These are phyloP conservation scores for Notospermus geniculatus DNA, from an alignment of 1,140 invertebrate genomes.

Conservation along the genomic window DNA sequence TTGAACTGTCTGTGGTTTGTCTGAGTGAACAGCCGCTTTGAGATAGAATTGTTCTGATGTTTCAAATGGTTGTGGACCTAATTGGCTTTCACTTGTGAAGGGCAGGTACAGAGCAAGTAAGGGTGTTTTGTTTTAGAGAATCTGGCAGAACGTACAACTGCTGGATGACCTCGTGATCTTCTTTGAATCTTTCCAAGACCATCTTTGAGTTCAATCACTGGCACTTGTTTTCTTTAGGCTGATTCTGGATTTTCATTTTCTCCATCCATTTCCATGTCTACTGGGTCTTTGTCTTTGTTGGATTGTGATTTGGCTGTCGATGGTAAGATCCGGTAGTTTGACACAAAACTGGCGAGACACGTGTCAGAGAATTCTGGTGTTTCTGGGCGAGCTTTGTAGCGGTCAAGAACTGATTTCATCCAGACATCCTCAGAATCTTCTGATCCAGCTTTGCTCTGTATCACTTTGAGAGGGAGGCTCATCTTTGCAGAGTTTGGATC, in stretches of 20 bases:
- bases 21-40: conserved; percentile 10
- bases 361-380: conserved; percentile 13
- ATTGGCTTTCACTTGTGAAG: conserved; percentile 15
- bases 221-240: too few species aligned
- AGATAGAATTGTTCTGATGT: conserved; percentile 18
- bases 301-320: conserved; percentile 9
- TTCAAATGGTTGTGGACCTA: conserved; percentile 20
- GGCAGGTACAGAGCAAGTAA: conserved; percentile 18
- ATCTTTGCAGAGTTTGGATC: background rate
- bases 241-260: too few species aligned
- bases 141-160: conserved; percentile 16
- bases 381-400: conserved; percentile 15
- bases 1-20: background rate
- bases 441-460: background rate
- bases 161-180: conserved; percentile 13
- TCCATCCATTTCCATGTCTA: background rate
- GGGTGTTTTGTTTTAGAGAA: conserved; percentile 12
- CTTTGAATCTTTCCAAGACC: conserved; percentile 20
- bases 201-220: conserved; percentile 13
- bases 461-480: conserved; percentile 6
- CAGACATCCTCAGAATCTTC: conserved; percentile 17
- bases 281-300: conserved; percentile 7
- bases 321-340: conserved; percentile 19
- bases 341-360: conserved; percentile 24
- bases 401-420: conserved; percentile 18